Base-by-base conservation (phyloP, 2,797 vertebrate species). In the Falco novaeseelandiae region DNA sequence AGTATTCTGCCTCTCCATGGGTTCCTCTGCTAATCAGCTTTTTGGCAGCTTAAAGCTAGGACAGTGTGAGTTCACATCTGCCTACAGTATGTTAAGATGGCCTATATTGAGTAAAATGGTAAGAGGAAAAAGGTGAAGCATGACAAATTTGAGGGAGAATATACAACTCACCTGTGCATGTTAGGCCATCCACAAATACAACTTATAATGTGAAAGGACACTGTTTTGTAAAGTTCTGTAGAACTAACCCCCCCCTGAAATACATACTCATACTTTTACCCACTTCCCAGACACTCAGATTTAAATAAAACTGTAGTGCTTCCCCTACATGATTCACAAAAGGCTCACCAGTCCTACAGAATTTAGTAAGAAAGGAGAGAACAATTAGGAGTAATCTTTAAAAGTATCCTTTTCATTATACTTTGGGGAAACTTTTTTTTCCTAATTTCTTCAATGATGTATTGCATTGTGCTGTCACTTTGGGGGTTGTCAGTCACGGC, bases 401-500 rank as follows among this genome's bases (percentile, higher is more conserved):
- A 82, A 93, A 94, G 40, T 14, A 70, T 73, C 72, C 30, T 97
- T 89, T 94, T 89, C 42, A 63, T 91, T 89, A 65, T 48, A 91
- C 54, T 95, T 95, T 30, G 3, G 16, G 63, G 78, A 94, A 94
- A 34, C 5, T 38, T 48, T 70, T 77, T 48, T 76, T 67, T 62
- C 13, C 49, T 40, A 36, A 76, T 40, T 85, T 90, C 55, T 51
- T 80, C 4, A 3, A 85, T 92, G 85, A 94, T 67, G 42, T 51
- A 38, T 63, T 95, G 83, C 65, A 88, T 38, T 89, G 52, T 92
- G 55, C 84, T 96, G 93, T 95, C 93, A 85, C 80, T 95, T 78
- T 63, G 54, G 80, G 86, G 84, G 93, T 95, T 81, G 90, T 97
- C 97, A 96, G 51, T 96, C 96, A 96, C 4, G 6, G 91, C 71